Conservation (phyloP, 2,113 vertebrate genomes). For the Chamaetylas fuelleborni region DNA sequence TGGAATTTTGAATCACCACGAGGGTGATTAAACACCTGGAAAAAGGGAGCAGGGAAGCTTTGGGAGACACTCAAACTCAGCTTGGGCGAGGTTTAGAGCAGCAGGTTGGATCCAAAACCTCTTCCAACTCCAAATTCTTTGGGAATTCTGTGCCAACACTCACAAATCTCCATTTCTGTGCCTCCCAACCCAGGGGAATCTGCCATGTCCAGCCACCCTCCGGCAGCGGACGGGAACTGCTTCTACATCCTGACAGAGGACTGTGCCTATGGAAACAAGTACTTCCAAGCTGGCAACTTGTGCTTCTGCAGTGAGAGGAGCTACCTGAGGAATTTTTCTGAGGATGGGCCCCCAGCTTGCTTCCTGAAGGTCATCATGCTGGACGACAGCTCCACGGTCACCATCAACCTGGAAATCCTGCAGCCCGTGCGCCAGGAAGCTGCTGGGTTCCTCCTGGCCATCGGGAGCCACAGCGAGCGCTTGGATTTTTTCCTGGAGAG, state of each 20-base stretch:
- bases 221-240: not conserved
- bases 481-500: conserved; percentile 63
- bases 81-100: not conserved
- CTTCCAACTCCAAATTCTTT: not conserved
- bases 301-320: conserved; percentile 44
- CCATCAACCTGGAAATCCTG: not conserved
- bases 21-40: not conserved
- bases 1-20: not conserved
- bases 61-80: not conserved
- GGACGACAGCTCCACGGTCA: fast-evolving
- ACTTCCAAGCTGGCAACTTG: conserved; percentile 55
- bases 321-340: not conserved
- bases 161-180: not conserved
- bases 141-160: not conserved
- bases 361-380: conserved; percentile 29
- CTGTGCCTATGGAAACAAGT: not conserved
- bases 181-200: not conserved
- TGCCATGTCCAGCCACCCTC: not conserved
- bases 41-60: not conserved
- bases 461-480: conserved; percentile 51
- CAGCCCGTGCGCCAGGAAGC: not conserved
- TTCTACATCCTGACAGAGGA: conserved; percentile 77
- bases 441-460: conserved; percentile 66
- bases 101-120: fast-evolving
- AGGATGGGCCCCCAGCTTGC: fast-evolving